Conservation (phyloP, 2,797 vertebrate species). For the Hippopotamyrus pictus region DNA sequence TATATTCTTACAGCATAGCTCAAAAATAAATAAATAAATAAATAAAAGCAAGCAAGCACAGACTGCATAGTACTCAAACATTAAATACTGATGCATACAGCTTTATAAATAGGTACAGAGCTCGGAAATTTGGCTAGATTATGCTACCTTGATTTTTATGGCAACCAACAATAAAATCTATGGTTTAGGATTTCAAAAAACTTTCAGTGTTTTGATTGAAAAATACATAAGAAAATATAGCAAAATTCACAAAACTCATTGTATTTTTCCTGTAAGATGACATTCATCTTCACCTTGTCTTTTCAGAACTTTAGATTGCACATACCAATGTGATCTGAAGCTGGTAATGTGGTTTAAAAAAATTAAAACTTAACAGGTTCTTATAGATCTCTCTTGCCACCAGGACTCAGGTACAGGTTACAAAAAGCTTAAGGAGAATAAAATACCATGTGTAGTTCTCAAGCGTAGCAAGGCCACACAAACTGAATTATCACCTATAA, state of each 20-base stretch:
- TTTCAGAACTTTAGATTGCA: background rate
- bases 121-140: background rate
- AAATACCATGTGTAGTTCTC: background rate
- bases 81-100: background rate
- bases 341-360: background rate
- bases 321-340: background rate
- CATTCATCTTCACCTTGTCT: background rate
- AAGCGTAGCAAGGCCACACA: background rate
- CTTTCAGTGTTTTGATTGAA: background rate
- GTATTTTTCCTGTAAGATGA: background rate
- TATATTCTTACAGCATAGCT: background rate
- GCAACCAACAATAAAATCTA: background rate
- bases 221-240: background rate
- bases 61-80: background rate
- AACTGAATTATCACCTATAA: background rate
- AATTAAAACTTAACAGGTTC: background rate
- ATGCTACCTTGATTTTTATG: background rate
- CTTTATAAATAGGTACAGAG: background rate
- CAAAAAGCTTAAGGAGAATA: background rate
- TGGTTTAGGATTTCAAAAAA: background rate
- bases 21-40: background rate
- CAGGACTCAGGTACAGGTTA: background rate
- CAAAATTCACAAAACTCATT: background rate
- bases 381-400: background rate
- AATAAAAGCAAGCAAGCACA: background rate